Percentiles rank a stretch among this genome's conserved stretches.
Evolutionary conservation across 2,113 vertebrate genomes (phyloP).

Genomic region (Mola mola): DNA sequence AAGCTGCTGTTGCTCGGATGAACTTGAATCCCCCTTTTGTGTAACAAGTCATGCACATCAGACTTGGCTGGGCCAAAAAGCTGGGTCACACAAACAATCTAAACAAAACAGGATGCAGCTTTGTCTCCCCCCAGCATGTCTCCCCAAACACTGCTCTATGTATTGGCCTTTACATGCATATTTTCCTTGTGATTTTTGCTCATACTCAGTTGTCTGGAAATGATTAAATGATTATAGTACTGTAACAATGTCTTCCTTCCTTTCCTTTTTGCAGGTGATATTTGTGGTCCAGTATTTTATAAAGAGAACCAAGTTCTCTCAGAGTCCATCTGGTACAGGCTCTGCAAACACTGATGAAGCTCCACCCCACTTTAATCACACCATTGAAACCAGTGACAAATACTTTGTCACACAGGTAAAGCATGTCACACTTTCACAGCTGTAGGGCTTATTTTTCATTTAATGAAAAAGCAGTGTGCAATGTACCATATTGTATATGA

Average conservation of each 20-base stretch:
- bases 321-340: slow-evolving; percentile 35
- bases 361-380: slow-evolving; percentile 11
- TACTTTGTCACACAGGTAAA: slow-evolving; percentile 40
- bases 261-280: slow-evolving; percentile 36
- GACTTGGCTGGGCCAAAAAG: neutral
- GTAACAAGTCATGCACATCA: neutral
- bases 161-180: too few species aligned
- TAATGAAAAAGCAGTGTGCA: neutral
- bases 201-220: too few species aligned
- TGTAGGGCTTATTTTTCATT: neutral
- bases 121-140: neutral
- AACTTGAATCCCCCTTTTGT: slow-evolving; percentile 26
- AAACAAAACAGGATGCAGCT: neutral
- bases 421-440: neutral
- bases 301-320: slow-evolving; percentile 22
- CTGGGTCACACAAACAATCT: slow-evolving; percentile 22
- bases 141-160: too few species aligned
- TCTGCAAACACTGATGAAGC: slow-evolving; percentile 43
- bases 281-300: slow-evolving; percentile 61
- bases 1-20: slow-evolving; percentile 17
- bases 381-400: slow-evolving; percentile 7
- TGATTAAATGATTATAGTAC: too few species aligned
- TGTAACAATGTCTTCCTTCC: too few species aligned
- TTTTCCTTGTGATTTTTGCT: too few species aligned
- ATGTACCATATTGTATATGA: neutral